These are phyloP conservation scores for Neocloeon triangulifer DNA, from an alignment of 1,140 invertebrate genomes.

Conservation along the genomic window DNA sequence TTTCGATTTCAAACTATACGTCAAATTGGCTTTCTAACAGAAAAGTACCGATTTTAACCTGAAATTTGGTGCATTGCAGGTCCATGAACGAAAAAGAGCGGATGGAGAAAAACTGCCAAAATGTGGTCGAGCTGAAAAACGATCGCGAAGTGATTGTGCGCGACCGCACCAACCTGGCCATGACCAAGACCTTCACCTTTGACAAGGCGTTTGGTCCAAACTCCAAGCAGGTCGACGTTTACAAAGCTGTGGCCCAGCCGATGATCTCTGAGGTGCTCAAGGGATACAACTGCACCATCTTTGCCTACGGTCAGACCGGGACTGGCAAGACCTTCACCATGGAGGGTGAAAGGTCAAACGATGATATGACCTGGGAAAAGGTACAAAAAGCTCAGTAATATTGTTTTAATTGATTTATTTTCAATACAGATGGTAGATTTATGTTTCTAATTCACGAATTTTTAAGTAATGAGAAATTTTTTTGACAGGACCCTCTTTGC, in stretches of 20 bases:
- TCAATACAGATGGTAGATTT: no score
- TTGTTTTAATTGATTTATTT: conserved; percentile 9
- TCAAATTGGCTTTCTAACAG: conserved; percentile 2
- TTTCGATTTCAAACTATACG: conserved; percentile 11
- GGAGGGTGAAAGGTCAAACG: conserved; percentile 55
- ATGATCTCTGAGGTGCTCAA: conserved; percentile 74
- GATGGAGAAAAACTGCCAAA: conserved; percentile 34
- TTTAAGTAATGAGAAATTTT: no score
- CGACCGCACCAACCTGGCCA: conserved; percentile 36
- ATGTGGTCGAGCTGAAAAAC: conserved; percentile 41
- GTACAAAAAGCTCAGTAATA: conserved; percentile 19
- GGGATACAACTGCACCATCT: conserved; percentile 96
- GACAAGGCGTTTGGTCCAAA: conserved; percentile 60
- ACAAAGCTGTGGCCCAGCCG: conserved; percentile 67
- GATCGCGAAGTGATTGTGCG: conserved; percentile 46
- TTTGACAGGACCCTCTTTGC: conserved; percentile 49
- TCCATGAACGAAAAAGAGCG: conserved; percentile 55
- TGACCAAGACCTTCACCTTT: conserved; percentile 71
- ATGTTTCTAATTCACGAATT: no score
- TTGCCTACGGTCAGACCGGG: conserved; percentile 96
- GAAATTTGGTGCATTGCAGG: conserved; percentile 29
- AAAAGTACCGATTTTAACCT: conserved; percentile 7
- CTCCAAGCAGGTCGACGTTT: conserved; percentile 68
- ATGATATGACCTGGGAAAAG: conserved; percentile 42
- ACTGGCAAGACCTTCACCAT: conserved; percentile 97